Evolutionary conservation across 2,888 invertebrate genomes (phyloP), one percentile per base, ranked within the genome.

Genomic region (Tenthredo notha): DNA sequence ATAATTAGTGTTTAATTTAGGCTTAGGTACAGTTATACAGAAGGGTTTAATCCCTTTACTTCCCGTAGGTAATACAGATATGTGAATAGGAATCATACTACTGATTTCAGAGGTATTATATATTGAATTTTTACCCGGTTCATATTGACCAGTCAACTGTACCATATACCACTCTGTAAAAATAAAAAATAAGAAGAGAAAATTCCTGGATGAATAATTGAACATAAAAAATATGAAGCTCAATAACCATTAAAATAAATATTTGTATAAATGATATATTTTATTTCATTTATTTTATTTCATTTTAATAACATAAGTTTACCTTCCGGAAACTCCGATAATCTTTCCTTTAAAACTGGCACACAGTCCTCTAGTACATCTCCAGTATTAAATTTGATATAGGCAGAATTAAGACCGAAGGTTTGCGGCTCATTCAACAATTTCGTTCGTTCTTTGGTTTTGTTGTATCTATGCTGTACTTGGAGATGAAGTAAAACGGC

Each of bases 91-190:
- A 85, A 90, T 89, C 85, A 90, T 90, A 50, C 18, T 50, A 29
- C 29, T 70, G 15, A 70, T 67, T 82, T 40, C 58, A 25, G 85
- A 65, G 0, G 67, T 85, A 10, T 82, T 67, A n/a, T 70, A 70
- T 9, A 70, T 85, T 0, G 80, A 80, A 84, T 65, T 89, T 58
- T 87, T 58, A 65, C 86, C 29, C n/a, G 88, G 87, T 50, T 90
- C 88, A 50, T 92, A 90, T 33, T 89, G 90, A 12, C 87, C 85
- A n/a, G 92, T 93, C 2, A 93, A 67, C 87, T 93, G 93, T 29
- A 93, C 85, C 77, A 92, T 87, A 70, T 92, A 92, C 93, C 93
- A 93, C 85, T 93, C 93, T 92, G 74, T 33, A 40, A 54, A 85
- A 77, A 80, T 65, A 84, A 86, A 77, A n/a, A 33, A 33, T 33